Percentiles rank a stretch among this genome's conserved stretches.
Evolutionary conservation across 2,888 invertebrate species (phyloP).

Genomic region (Clivina fossor): DNA sequence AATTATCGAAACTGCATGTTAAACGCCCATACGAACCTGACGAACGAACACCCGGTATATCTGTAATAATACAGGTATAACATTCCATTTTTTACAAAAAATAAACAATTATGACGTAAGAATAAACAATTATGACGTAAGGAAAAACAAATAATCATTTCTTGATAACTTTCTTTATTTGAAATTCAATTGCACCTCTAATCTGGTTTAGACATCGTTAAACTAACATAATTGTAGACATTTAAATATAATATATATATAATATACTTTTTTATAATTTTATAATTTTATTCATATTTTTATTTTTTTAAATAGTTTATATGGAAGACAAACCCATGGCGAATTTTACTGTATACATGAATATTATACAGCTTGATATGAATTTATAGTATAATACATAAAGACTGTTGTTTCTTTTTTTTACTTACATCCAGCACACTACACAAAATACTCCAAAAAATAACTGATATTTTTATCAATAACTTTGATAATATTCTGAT

Average conservation of each 20-base stretch:
- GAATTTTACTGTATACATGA: constrained; percentile 31
- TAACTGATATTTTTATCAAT: too few relatives aligned
- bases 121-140: too few relatives aligned
- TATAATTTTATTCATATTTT: constrained; percentile 16
- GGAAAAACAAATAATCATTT: too few relatives aligned
- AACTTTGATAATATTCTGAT: constrained; percentile 19
- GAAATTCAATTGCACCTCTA: constrained; percentile 28
- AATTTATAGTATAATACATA: constrained; percentile 30
- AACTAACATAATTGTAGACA: constrained; percentile 22
- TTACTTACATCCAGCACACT: constrained; percentile 30
- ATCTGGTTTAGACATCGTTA: constrained; percentile 17
- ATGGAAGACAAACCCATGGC: constrained; percentile 35
- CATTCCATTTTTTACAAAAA: too few relatives aligned
- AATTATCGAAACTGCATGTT: too few relatives aligned
- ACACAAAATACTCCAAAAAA: constrained; percentile 20
- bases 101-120: too few relatives aligned
- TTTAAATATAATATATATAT: constrained; percentile 27
- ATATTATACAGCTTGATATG: too few relatives aligned
- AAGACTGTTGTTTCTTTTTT: constrained; percentile 28
- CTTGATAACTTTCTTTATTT: constrained; percentile 29
- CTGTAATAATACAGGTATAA: too few relatives aligned
- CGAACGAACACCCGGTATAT: too few relatives aligned
- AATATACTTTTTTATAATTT: constrained; percentile 6
- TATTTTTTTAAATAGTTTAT: constrained; percentile 33
- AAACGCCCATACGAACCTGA: too few relatives aligned